phyloP scores from a whole-genome alignment of 2,888 invertebrate genomes.

The Tinea semifulvella region DNA sequence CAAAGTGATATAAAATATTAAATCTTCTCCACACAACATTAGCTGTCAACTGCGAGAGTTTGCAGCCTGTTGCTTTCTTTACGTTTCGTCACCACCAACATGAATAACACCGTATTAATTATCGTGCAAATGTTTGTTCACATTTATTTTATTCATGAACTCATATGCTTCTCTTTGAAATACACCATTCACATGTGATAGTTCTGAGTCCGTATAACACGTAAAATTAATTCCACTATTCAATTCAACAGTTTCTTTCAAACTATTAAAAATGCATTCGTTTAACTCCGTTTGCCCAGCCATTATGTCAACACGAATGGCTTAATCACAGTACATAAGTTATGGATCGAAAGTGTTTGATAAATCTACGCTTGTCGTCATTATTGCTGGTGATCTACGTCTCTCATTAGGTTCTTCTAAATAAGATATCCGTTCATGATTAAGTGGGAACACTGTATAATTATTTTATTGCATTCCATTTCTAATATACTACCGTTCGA shows the following conservation, averaged over 20 bases:
- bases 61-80: conserved; percentile 32
- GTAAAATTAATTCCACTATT: conserved; percentile 1
- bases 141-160: conserved; percentile 40
- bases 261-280: conserved; percentile 30
- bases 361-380: conserved; percentile 54
- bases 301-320: conserved; percentile 60
- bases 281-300: conserved; percentile 48
- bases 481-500: conserved; percentile 43
- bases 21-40: conserved; percentile 14
- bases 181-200: not conserved
- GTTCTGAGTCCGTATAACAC: not conserved
- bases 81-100: conserved; percentile 33
- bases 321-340: conserved; percentile 54
- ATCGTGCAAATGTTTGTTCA: conserved; percentile 36
- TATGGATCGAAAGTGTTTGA: conserved; percentile 60
- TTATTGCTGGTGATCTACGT: conserved; percentile 60
- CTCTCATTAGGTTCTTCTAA: conserved; percentile 58
- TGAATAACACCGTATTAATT: conserved; percentile 44
- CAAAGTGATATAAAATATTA: not conserved
- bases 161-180: conserved; percentile 5
- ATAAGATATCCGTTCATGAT: conserved; percentile 58
- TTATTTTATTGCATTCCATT: conserved; percentile 59
- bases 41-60: conserved; percentile 33
- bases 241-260: conserved; percentile 1
- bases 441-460: conserved; percentile 42